These are phyloP conservation scores for Drosophila fuyamai DNA, from an alignment of 1,140 invertebrate species.

Conservation along the genomic window DNA sequence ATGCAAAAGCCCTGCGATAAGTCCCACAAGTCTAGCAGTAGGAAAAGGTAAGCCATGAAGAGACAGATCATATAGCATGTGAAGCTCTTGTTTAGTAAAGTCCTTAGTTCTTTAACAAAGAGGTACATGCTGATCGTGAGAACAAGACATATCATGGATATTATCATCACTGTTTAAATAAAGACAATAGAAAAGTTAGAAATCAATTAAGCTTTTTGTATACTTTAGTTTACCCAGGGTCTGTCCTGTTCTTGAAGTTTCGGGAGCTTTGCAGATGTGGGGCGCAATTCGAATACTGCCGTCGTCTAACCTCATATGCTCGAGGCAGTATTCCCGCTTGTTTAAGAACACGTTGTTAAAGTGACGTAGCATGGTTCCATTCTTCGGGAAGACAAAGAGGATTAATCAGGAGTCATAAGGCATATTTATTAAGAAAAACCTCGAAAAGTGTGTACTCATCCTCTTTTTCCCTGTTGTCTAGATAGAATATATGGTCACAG, in stretches of 20 bases:
- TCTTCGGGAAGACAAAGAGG: conserved; percentile 17
- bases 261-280: conserved; percentile 15
- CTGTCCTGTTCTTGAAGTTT: not conserved
- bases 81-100: conserved; percentile 89
- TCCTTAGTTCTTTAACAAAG: conserved; percentile 88
- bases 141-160: conserved; percentile 89
- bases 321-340: conserved; percentile 63
- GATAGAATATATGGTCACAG: conserved; percentile 22
- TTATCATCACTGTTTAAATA: conserved; percentile 86
- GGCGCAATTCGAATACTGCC: conserved; percentile 20
- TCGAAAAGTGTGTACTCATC: conserved; percentile 56
- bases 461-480: conserved; percentile 25
- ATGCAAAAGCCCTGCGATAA: not conserved
- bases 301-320: conserved; percentile 6
- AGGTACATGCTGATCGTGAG: conserved; percentile 89
- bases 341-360: not conserved
- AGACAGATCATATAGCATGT: conserved; percentile 89
- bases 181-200: not conserved
- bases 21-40: conserved; percentile 85
- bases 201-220: not conserved
- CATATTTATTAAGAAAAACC: conserved; percentile 22
- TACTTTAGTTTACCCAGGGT: conserved; percentile 9
- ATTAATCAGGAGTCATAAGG: not conserved
- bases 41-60: conserved; percentile 86
- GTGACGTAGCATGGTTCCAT: conserved; percentile 40